Conservation (phyloP, 2,113 vertebrate genomes). For the Melanocharis versteri region DNA sequence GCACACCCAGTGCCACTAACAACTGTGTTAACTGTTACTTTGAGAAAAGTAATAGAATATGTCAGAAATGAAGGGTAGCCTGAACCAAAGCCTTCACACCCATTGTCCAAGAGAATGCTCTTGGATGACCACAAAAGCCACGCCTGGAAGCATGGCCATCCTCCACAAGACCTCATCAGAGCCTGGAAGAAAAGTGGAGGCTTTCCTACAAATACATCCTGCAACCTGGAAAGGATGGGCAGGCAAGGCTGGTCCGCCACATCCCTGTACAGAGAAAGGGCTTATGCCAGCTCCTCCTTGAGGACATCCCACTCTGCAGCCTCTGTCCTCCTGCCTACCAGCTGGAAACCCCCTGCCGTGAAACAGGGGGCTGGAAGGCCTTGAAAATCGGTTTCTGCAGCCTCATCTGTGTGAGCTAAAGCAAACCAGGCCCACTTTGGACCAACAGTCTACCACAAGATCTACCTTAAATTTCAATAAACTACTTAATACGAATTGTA, state of each 20-base stretch:
- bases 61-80: neutral
- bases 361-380: neutral
- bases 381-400: neutral
- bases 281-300: neutral
- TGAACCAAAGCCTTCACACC: neutral
- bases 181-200: neutral
- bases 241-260: neutral
- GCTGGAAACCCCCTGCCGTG: neutral
- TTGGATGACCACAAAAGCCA: neutral
- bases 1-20: neutral
- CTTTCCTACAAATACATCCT: neutral
- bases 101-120: neutral
- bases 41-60: neutral
- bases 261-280: rapidly evolving
- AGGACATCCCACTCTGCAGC: neutral
- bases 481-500: neutral
- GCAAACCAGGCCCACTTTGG: neutral
- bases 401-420: neutral
- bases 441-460: neutral
- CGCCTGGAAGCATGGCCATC: neutral
- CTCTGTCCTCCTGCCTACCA: neutral
- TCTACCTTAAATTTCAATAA: neutral
- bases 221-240: neutral
- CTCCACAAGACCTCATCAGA: neutral
- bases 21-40: neutral